Conservation (phyloP, 2,113 vertebrate genomes). For the Caretta caretta region DNA sequence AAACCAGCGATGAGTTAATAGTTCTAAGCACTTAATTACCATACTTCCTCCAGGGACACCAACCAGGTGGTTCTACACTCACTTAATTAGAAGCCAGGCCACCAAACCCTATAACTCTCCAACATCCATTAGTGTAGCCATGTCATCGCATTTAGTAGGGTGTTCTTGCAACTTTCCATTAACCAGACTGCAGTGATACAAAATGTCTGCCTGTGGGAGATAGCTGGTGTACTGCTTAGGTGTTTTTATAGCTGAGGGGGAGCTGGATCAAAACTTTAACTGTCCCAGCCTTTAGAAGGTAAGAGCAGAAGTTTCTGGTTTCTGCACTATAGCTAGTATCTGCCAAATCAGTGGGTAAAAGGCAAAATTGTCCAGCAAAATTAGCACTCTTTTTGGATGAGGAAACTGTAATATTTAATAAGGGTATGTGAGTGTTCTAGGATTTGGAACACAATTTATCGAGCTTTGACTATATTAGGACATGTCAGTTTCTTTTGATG, state of each 20-base stretch:
- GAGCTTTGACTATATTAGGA: not conserved
- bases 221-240: too few species aligned
- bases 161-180: not conserved
- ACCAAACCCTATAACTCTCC: not conserved
- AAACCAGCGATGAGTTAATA: not conserved
- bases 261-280: too few species aligned
- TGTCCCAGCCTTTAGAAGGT: too few species aligned
- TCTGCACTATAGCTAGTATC: not conserved
- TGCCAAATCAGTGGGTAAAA: too few species aligned
- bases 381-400: not conserved
- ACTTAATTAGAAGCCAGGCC: not conserved
- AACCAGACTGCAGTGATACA: too few species aligned
- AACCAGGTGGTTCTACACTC: not conserved
- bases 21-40: not conserved
- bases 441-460: not conserved
- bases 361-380: not conserved
- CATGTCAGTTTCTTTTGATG: not conserved
- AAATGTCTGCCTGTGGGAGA: too few species aligned
- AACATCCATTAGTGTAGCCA: not conserved
- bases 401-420: not conserved
- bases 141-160: not conserved
- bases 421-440: not conserved
- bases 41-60: not conserved
- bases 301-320: too few species aligned
- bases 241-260: too few species aligned